A percentile compares a stretch with the other conserved stretches of the same genome.
Evolutionary conservation across 2,113 vertebrate genomes (phyloP).

Genomic region (Merops nubicus): DNA sequence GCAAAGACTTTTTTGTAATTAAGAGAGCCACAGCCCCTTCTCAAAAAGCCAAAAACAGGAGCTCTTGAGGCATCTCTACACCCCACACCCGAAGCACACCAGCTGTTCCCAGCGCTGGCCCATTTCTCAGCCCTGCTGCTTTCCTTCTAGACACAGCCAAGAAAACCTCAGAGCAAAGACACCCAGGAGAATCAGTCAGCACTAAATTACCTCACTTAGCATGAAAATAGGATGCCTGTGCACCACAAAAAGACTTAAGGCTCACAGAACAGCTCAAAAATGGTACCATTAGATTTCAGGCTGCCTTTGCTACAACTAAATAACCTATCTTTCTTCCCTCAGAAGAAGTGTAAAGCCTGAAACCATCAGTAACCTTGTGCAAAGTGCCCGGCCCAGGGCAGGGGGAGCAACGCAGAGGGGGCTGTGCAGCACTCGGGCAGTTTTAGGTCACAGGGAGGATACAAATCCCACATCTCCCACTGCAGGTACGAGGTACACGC

Average conservation of each 20-base stretch:
- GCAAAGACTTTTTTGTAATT: neutral
- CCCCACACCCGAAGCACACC: neutral
- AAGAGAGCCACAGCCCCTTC: neutral
- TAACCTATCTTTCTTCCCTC: neutral
- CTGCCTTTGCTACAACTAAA: neutral
- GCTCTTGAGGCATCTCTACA: neutral
- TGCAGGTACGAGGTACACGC: neutral
- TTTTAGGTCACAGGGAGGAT: too few species aligned
- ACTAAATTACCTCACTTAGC: conserved; percentile 19
- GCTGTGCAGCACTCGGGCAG: too few species aligned
- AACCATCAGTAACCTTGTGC: fast-evolving
- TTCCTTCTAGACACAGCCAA: neutral
- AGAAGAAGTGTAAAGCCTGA: neutral
- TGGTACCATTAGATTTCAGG: neutral
- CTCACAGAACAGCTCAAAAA: neutral
- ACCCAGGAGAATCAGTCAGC: neutral
- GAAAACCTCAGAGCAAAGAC: neutral
- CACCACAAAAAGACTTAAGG: neutral
- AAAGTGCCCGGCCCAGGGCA: too few species aligned
- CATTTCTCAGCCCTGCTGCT: neutral
- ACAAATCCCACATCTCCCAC: neutral
- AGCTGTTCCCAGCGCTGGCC: neutral
- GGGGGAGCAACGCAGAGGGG: too few species aligned
- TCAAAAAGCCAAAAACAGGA: neutral
- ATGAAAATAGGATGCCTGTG: conserved; percentile 12